Evolutionary conservation across 2,113 vertebrate species (phyloP), one percentile per base, ranked within the genome.

Genomic region (Scopus umbretta): DNA sequence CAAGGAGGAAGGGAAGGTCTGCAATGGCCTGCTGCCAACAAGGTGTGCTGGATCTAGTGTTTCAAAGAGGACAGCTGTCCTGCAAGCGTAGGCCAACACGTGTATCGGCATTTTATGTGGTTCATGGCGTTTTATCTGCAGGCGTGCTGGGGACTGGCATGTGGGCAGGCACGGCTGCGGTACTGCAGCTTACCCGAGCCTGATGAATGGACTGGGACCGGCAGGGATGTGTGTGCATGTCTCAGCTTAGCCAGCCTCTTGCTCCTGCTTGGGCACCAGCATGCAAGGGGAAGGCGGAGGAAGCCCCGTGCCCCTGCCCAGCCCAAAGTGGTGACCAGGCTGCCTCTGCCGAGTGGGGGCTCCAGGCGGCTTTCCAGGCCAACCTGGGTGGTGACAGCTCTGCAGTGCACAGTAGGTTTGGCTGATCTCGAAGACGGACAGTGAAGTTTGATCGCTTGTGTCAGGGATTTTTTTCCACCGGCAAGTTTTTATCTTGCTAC

Each of bases 51-150:
- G 27, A 10, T 10, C 66, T 29, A 13, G 7, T 2, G 7, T 42
- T 56, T 19, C 4, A 2, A 73, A 26, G 66, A 7, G 26, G 29
- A 40, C 32, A 53, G 38, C 30, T 80, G 52, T 45, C 71, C 81
- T 75, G 56, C 42, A 14, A 40, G 70, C 4, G 4, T 26, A 25
- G 43, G 19, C 17, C 23, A 8, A 20, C 16, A 4, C 0, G 1
- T 47, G n/a, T 38, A 8, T 34, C 0, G 0, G n/a, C 10, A 12
- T 63, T 38, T 47, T 8, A 1, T 4, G 20, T 6, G 8, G 17
- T 8, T 81, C 9, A 2, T 68, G 74, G 47, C 47, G 1, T 23
- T 4, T 2, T 11, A 22, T 26, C 42, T 16, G 43, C 9, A 7
- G 63, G 34, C 1, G 23, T 29, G 34, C 30, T 36, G 62, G 47